Percentiles rank a stretch among this genome's conserved stretches.
Evolutionary conservation across 2,888 invertebrate genomes (phyloP).

Genomic region (Micoletzkya japonica): DNA sequence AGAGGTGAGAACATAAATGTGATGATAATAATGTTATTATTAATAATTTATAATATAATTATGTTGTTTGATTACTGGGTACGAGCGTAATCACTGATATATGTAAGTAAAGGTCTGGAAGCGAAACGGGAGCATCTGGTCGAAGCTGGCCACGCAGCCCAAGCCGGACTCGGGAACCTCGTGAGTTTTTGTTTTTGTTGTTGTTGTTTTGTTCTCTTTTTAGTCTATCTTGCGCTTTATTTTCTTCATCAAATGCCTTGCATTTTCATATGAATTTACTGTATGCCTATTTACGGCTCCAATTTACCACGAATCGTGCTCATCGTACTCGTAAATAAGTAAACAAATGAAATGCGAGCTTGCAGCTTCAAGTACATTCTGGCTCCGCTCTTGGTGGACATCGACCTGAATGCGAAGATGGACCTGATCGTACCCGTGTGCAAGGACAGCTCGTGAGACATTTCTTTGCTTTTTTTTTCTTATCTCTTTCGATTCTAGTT

Average conservation of each 20-base stretch:
- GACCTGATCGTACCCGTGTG: slow-evolving; percentile 57
- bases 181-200: not conserved
- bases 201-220: too few relatives aligned
- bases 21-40: not conserved
- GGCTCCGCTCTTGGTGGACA: slow-evolving; percentile 51
- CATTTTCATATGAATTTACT: too few relatives aligned
- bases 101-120: not conserved
- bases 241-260: too few relatives aligned
- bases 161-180: not conserved
- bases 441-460: slow-evolving; percentile 40
- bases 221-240: too few relatives aligned
- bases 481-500: too few relatives aligned
- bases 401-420: slow-evolving; percentile 52
- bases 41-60: not conserved
- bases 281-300: too few relatives aligned
- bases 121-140: not conserved
- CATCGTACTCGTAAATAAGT: too few relatives aligned
- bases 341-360: not conserved
- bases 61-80: not conserved
- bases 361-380: slow-evolving; percentile 32
- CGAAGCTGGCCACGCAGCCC: not conserved
- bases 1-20: not conserved
- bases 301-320: too few relatives aligned
- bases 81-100: not conserved
- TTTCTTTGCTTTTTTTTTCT: slow-evolving; percentile 1